These are phyloP conservation scores for Scylla paramamosain DNA, from an alignment of 1,140 invertebrate genomes.

Conservation along the genomic window DNA sequence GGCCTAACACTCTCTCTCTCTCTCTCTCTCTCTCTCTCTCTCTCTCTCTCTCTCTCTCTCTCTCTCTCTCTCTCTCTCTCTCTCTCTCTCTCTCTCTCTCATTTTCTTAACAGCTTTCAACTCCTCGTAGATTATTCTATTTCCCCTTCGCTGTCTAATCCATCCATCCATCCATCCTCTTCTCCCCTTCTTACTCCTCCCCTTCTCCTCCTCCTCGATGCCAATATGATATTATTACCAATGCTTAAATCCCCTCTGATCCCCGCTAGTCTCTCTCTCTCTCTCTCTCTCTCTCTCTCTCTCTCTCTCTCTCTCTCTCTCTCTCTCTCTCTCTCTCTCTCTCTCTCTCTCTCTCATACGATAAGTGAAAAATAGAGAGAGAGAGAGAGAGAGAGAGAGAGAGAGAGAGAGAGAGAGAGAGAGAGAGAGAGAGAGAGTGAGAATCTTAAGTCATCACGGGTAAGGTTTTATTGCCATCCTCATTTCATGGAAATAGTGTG, in stretches of 20 bases:
- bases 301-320: neutral
- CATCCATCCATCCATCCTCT: neutral
- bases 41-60: neutral
- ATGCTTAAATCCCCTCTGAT: neutral
- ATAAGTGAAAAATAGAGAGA: neutral
- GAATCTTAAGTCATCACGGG: neutral
- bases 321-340: neutral
- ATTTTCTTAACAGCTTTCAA: no score
- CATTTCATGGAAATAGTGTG: neutral
- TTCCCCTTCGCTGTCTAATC: neutral
- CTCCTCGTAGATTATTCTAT: no score
- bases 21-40: neutral
- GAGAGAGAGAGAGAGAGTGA: neutral
- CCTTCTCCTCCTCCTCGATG: neutral
- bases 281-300: neutral
- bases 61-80: slow-evolving; percentile 27
- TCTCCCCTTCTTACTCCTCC: neutral
- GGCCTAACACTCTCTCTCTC: no score
- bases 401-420: slow-evolving; percentile 28
- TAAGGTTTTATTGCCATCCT: neutral
- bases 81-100: neutral
- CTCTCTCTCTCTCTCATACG: neutral
- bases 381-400: neutral
- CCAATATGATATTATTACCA: slow-evolving; percentile 24
- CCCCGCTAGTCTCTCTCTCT: neutral